Percentiles rank a stretch among this genome's conserved stretches.
Evolutionary conservation across 2,113 vertebrate genomes (phyloP).

Genomic region (Albula glossodonta): DNA sequence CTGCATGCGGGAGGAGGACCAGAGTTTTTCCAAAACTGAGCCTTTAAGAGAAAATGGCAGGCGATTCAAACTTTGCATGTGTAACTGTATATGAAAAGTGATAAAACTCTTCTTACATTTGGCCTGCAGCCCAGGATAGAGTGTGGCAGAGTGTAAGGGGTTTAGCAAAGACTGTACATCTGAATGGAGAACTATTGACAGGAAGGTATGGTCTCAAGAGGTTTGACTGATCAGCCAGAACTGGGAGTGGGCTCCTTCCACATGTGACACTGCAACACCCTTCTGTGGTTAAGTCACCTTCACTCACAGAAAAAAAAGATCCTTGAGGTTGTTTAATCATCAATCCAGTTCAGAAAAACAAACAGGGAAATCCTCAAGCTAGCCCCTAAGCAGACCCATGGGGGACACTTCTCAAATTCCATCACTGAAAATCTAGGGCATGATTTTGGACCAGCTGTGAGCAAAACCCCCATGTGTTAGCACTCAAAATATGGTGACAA

Average conservation of each 20-base stretch:
- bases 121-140: neutral
- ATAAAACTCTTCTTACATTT: neutral
- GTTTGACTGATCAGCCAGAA: too few relatives aligned
- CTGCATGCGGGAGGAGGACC: neutral
- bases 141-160: neutral
- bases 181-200: neutral
- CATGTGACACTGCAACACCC: too few relatives aligned
- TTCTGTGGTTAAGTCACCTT: neutral
- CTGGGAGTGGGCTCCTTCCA: too few relatives aligned
- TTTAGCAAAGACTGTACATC: neutral
- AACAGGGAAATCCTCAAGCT: neutral
- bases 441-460: neutral
- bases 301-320: neutral
- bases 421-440: neutral
- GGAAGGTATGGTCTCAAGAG: neutral
- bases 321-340: neutral
- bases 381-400: neutral
- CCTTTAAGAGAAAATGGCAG: neutral
- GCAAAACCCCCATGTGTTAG: neutral
- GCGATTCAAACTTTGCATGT: neutral
- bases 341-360: neutral
- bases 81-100: neutral
- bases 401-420: neutral
- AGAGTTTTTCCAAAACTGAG: neutral
- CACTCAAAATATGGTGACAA: neutral